Conservation (phyloP, 2,888 invertebrate species). For the Eugnorisma glareosa region DNA sequence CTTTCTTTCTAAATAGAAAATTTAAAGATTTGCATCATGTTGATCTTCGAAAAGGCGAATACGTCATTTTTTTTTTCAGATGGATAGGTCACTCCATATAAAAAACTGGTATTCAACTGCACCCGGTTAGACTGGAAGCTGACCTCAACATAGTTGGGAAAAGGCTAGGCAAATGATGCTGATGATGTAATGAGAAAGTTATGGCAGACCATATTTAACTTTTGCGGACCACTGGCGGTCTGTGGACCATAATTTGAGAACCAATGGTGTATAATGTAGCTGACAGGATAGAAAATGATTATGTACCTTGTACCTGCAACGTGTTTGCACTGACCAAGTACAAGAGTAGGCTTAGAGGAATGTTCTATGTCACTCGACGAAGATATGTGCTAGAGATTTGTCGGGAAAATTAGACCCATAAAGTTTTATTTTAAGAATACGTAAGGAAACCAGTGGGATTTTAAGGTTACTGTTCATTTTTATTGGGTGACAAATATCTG, state of each 20-base stretch:
- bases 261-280: background rate
- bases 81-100: background rate
- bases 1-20: no score
- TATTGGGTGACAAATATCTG: background rate
- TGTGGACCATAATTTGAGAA: background rate
- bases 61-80: no score
- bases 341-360: background rate
- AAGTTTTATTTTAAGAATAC: background rate
- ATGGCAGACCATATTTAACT: background rate
- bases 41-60: background rate
- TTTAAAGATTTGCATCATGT: background rate
- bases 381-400: background rate
- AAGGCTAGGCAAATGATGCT: background rate
- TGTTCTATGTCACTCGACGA: background rate
- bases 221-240: background rate
- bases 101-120: background rate
- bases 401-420: background rate
- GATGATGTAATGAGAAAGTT: background rate
- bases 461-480: no score
- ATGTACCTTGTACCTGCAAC: slow-evolving; percentile 1
- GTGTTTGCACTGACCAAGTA: background rate
- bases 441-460: background rate
- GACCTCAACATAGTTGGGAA: background rate
- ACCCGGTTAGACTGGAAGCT: background rate
- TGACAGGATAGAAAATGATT: slow-evolving; percentile 25